phyloP scores from a whole-genome alignment of 2,113 vertebrate species.

The Podilymbus podiceps region DNA sequence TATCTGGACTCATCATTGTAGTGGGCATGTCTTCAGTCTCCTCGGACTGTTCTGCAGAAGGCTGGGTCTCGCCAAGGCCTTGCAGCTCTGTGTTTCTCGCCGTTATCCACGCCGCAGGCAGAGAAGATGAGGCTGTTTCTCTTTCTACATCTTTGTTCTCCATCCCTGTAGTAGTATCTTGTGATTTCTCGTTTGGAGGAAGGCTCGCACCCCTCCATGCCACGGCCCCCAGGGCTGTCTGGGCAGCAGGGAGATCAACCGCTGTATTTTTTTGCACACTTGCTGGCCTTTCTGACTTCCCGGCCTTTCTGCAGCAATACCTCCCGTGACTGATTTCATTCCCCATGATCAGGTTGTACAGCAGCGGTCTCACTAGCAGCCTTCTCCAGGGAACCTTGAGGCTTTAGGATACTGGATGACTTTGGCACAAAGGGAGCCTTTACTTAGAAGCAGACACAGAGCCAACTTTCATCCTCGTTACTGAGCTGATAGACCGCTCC shows the following conservation, averaged over 20 bases:
- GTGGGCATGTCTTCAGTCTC: background rate
- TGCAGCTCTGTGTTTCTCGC: background rate
- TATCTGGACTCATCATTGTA: rapidly evolving
- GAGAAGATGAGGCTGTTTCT: rapidly evolving
- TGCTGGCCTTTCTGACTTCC: background rate
- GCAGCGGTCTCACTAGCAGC: background rate
- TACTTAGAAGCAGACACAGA: background rate
- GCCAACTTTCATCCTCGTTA: background rate
- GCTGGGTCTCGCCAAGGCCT: background rate
- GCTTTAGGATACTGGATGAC: too few relatives aligned
- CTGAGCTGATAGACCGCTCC: background rate
- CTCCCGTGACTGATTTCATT: background rate
- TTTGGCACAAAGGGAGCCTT: background rate
- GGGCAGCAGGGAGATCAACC: rapidly evolving
- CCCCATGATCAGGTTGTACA: background rate
- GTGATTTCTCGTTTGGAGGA: background rate
- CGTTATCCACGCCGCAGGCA: rapidly evolving
- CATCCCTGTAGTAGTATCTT: background rate
- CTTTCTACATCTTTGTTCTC: rapidly evolving
- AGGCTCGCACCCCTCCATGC: rapidly evolving
- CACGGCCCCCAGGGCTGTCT: background rate
- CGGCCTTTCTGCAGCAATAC: background rate
- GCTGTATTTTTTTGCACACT: rapidly evolving
- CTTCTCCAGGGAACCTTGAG: background rate
- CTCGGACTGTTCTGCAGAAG: background rate